Base-by-base conservation (phyloP, 2,113 vertebrate genomes). In the Protobothrops flavoviridis region DNA sequence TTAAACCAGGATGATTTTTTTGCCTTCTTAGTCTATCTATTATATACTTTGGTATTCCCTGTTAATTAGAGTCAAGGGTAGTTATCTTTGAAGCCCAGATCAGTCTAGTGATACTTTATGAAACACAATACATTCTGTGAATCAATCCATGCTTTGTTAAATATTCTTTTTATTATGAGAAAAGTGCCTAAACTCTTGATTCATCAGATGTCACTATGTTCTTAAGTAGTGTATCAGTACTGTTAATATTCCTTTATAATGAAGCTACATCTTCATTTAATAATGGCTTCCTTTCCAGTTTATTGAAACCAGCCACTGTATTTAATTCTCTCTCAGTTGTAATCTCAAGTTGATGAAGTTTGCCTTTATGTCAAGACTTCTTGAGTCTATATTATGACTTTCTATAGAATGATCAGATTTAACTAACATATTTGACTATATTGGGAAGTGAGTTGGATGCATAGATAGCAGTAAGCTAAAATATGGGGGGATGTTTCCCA, bases 291-390 rank as follows among this genome's bases (percentile, higher is more conserved):
- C 56, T 26, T 85, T 24, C 56, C 43, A 52, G 52, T 0, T 81
- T 86, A 12, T 87, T 61, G 95, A 89, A 90, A 95, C 92, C 26
- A 93, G 15, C 90, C 39, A 52, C 61, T 81, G 52, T 64, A 61
- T 90, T 48, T 90, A 85, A 64, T 96, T 4, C 0, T 26, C 17
- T 29, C 85, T 91, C 48, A 91, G 24, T 48, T 85, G 64, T 52
- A 88, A 95, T 96, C 93, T 93, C 85, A 57, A 94, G 86, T 89
- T 59, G 45, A 96, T 53, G 93, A 9, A 6, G 69, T 69, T 85
- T 95, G 92, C 53, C 50, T 95, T 97, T 92, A 94, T 90, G 93
- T 90, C 94, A 96, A 98, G 93, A 85, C 33, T 55, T 97, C 91
- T 92, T 96, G 92, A 93, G 59, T 89, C 87, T 91, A 85, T 5